Conservation (phyloP, 2,113 vertebrate genomes). For the Sigmodon hispidus region DNA sequence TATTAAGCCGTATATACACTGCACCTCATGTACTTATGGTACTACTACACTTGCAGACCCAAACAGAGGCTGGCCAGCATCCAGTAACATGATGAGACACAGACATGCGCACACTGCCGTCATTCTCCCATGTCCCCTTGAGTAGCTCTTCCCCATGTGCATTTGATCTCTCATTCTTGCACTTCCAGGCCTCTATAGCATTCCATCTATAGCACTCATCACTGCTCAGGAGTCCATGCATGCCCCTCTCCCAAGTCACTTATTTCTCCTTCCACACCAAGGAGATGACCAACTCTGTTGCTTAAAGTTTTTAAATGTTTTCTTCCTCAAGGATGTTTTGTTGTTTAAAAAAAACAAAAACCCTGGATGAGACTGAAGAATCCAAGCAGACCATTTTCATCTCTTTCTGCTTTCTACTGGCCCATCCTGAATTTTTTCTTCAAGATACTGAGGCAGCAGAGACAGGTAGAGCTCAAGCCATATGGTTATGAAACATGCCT, state of each 20-base stretch:
- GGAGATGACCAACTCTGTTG: neutral
- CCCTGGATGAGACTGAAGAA: neutral
- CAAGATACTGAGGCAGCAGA: neutral
- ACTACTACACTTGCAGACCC: neutral
- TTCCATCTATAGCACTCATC: neutral
- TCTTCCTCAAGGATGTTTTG: neutral
- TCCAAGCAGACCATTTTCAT: neutral
- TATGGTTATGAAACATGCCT: neutral
- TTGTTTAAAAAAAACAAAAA: too few species aligned
- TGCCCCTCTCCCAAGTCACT: neutral
- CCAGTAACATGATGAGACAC: neutral
- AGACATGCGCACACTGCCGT: too few species aligned
- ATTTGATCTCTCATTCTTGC: neutral
- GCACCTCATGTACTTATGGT: neutral
- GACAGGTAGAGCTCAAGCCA: neutral
- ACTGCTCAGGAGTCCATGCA: too few species aligned
- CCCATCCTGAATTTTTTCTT: neutral
- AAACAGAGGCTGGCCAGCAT: neutral
- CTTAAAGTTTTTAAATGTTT: neutral
- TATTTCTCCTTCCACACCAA: neutral
- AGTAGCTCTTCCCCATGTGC: too few species aligned
- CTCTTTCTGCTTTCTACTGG: neutral
- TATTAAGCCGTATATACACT: neutral
- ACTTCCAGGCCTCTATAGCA: neutral
- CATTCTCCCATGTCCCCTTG: neutral